Base-by-base conservation (phyloP, 2,888 invertebrate genomes). In the Yponomeuta evonymella region DNA sequence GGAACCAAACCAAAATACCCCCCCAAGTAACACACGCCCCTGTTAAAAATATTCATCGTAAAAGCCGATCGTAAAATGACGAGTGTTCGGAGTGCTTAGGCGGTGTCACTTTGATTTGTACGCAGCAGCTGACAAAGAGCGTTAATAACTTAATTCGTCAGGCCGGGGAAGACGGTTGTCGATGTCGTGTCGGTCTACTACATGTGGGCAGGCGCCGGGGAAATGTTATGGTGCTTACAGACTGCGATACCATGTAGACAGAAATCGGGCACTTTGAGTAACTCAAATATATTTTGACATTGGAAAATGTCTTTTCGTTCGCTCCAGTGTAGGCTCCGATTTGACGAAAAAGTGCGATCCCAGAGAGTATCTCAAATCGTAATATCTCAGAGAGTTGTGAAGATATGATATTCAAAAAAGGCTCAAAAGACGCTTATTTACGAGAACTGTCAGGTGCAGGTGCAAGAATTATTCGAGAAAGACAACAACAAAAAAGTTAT, bases 101-200 rank as follows among this genome's bases (percentile, higher is more conserved):
- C 83, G 83, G 81, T 83, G 83, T 78, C 84, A 82, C 89, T 90
- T 91, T 92, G 91, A 92, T 92, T 91, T 92, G 92, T 91, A 86
- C 85, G 77, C 79, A 87, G 83, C 92, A 92, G 92, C 92, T 92
- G 90, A 82, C 84, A 77, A 79, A 74, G 78, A 85, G 86, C 89
- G 89, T 90, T 92, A 91, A 92, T 91, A 91, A 89, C 90, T 91
- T 91, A 91, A 92, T 92, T 91, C 91, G 90, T 92, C 89, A 90
- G 88, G 88, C 79, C 85, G 85, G 88, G 86, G 86, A 89, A 87
- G 88, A 86, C 85, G 84, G 86, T 81, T 87, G 89, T 85, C 83
- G 86, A 81, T 80, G 83, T 80, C 76, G 15, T 58, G 51, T 77
- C 74, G 67, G 15, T 58, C 51, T 58, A 15, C 12, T 80, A 79